Conservation (phyloP, 1,140 invertebrate species). For the Helicoverpa armigera region DNA sequence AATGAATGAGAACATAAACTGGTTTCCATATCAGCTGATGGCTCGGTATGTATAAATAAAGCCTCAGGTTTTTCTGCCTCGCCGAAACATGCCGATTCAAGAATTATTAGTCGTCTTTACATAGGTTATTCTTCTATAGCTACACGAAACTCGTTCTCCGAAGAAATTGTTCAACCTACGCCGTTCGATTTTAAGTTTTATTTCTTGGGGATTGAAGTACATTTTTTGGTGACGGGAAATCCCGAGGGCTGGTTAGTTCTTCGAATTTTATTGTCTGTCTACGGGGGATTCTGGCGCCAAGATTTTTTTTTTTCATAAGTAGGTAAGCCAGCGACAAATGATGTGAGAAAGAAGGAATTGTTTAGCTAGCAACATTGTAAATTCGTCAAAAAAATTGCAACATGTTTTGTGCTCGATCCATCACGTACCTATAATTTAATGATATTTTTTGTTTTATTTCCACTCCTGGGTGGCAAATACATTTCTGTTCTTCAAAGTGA, state of each 20-base stretch:
- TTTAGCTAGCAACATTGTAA: slow-evolving; percentile 18
- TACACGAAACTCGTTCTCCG: slow-evolving; percentile 54
- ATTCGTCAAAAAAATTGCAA: not conserved
- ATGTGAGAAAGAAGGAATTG: slow-evolving; percentile 4
- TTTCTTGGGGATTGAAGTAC: not conserved
- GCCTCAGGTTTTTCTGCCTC: slow-evolving; percentile 68
- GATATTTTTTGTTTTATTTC: not conserved
- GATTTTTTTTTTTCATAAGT: slow-evolving; percentile 3
- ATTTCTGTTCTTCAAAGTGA: slow-evolving; percentile 8
- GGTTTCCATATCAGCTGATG: slow-evolving; percentile 81
- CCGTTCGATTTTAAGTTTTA: slow-evolving; percentile 42
- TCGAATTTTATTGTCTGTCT: slow-evolving; percentile 46
- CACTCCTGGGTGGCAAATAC: slow-evolving; percentile 25
- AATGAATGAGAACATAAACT: slow-evolving; percentile 78
- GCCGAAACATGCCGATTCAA: slow-evolving; percentile 66
- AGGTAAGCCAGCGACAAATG: not conserved
- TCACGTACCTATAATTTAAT: not conserved
- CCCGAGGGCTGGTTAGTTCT: slow-evolving; percentile 35
- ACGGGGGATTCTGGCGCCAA: slow-evolving; percentile 46
- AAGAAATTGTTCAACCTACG: slow-evolving; percentile 26
- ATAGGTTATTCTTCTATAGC: slow-evolving; percentile 54
- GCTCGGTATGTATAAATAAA: slow-evolving; percentile 74
- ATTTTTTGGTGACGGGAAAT: not conserved
- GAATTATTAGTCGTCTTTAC: slow-evolving; percentile 62
- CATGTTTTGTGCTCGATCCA: not conserved